phyloP scores from a whole-genome alignment of 2,797 vertebrate species.

The Hyperoplus immaculatus region DNA sequence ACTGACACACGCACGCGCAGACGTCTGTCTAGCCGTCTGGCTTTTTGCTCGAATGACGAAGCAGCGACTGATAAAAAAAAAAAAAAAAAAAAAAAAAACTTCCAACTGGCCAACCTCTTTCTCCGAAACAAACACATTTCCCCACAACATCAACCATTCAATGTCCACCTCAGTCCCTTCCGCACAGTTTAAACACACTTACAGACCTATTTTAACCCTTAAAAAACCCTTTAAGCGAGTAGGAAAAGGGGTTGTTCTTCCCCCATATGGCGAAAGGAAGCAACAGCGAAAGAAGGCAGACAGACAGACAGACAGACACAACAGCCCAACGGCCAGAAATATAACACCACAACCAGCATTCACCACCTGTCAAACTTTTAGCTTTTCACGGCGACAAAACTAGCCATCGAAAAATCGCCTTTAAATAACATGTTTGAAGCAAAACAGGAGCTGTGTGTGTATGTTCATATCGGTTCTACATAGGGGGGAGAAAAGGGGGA shows the following conservation, averaged over 20 bases:
- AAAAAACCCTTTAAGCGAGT: background rate
- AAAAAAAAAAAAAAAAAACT: conserved; percentile 38
- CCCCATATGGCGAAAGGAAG: too few relatives aligned
- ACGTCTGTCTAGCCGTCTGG: conserved; percentile 76
- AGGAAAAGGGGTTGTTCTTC: too few relatives aligned
- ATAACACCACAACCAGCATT: background rate
- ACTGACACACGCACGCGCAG: conserved; percentile 15
- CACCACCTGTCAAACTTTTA: background rate
- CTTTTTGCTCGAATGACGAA: conserved; percentile 66
- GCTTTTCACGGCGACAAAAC: background rate
- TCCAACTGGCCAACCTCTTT: conserved; percentile 15
- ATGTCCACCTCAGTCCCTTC: background rate
- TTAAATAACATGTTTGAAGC: background rate
- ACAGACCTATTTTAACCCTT: background rate
- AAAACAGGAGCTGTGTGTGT: too few relatives aligned
- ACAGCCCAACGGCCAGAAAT: background rate
- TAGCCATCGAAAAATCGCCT: rapidly evolving
- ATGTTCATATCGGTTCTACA: background rate
- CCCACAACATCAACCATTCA: background rate
- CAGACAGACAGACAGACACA: conserved; percentile 7
- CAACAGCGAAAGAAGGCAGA: background rate
- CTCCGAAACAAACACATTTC: background rate
- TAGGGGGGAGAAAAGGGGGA: background rate
- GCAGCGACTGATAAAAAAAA: conserved; percentile 28
- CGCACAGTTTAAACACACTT: background rate